Conservation (phyloP, 2,888 invertebrate genomes). For the Mimas tiliae region DNA sequence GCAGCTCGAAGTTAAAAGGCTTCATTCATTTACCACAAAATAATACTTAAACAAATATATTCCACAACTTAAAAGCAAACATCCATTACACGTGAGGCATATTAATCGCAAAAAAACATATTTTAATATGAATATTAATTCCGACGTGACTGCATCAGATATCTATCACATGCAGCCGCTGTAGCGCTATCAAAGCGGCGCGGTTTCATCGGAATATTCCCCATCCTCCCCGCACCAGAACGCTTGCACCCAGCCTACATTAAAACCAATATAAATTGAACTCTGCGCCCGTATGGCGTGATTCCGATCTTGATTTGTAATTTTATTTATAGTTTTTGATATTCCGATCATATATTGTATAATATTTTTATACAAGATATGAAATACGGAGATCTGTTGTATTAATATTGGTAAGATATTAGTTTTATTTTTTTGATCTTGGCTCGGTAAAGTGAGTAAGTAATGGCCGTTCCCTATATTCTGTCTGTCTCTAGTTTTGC, state of each 20-base stretch:
- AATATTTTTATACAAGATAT: background rate
- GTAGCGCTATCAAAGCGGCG: slow-evolving; percentile 64
- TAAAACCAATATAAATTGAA: slow-evolving; percentile 34
- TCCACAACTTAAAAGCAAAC: no score
- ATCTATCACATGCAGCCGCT: slow-evolving; percentile 51
- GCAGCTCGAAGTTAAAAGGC: no score
- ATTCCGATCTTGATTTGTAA: slow-evolving; percentile 9
- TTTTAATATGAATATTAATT: slow-evolving; percentile 34
- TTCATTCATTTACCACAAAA: no score
- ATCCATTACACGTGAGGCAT: background rate
- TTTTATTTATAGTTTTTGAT: slow-evolving; percentile 20
- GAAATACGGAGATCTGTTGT: background rate
- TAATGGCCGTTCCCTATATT: no score
- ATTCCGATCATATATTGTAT: background rate
- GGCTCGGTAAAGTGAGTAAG: no score
- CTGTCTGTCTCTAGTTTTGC: no score
- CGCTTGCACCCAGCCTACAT: slow-evolving; percentile 14
- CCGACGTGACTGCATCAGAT: slow-evolving; percentile 44
- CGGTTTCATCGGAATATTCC: slow-evolving; percentile 56
- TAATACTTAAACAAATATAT: no score
- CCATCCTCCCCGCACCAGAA: slow-evolving; percentile 33
- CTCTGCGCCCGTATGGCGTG: slow-evolving; percentile 27
- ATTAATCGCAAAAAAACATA: slow-evolving; percentile 25
- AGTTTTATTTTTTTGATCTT: no score
- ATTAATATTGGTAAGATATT: no score